phyloP scores from a whole-genome alignment of 1,140 invertebrate species.

The Camponotus pennsylvanicus region DNA sequence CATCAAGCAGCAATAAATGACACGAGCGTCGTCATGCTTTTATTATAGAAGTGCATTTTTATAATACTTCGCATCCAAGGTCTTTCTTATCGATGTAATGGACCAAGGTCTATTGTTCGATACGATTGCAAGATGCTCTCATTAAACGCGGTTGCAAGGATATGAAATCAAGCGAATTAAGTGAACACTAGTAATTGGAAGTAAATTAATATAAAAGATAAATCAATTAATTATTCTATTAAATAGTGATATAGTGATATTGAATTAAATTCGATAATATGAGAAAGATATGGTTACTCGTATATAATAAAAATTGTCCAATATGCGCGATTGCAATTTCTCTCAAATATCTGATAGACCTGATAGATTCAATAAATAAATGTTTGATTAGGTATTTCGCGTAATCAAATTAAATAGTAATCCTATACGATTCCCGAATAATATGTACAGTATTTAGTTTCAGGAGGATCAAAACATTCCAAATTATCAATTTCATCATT shows the following conservation, averaged over 20 bases:
- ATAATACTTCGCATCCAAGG: conserved; percentile 35
- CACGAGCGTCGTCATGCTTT: conserved; percentile 27
- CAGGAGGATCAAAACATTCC: not conserved
- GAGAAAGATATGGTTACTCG: not conserved
- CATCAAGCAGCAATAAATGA: not conserved
- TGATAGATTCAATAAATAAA: not conserved
- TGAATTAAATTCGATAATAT: conserved; percentile 38
- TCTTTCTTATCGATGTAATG: not conserved
- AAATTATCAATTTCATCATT: not conserved
- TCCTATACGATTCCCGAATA: not conserved
- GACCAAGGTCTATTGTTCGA: not conserved
- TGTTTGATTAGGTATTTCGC: not conserved
- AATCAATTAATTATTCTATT: conserved; percentile 24
- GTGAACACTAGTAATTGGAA: conserved; percentile 31
- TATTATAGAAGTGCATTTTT: conserved; percentile 35
- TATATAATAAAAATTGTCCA: not conserved
- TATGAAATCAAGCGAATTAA: conserved; percentile 3
- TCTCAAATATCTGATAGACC: not conserved
- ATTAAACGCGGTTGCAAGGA: not conserved
- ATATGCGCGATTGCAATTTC: not conserved
- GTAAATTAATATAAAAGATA: conserved; percentile 1
- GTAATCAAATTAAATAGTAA: not conserved
- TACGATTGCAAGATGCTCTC: conserved; percentile 22
- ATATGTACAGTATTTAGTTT: not conserved
- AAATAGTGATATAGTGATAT: not conserved